Percentiles rank a stretch among this genome's conserved stretches.
Evolutionary conservation across 1,140 invertebrate species (phyloP).

Genomic region (Teleogryllus occipitalis): DNA sequence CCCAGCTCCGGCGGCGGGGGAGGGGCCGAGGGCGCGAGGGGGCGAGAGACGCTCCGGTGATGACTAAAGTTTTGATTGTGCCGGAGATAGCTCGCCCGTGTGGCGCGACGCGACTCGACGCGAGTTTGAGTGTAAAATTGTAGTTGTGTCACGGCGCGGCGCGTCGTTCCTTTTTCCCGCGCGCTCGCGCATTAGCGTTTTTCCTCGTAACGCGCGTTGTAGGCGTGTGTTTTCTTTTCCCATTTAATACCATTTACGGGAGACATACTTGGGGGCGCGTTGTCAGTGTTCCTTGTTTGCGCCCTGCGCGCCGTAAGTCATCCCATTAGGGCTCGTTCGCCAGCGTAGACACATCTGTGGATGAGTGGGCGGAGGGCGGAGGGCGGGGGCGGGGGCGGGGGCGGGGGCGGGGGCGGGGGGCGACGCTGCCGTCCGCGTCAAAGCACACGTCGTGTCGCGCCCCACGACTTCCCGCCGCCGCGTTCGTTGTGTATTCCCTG

Average conservation of each 20-base stretch:
- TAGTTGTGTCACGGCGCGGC: neutral
- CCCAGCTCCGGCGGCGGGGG: too few species aligned
- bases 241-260: neutral
- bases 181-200: neutral
- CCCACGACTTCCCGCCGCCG: too few species aligned
- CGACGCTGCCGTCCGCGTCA: too few species aligned
- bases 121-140: neutral
- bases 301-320: neutral
- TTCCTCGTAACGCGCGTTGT: neutral
- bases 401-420: too few species aligned
- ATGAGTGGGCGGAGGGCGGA: too few species aligned
- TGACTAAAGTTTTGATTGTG: neutral
- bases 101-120: neutral
- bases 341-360: neutral
- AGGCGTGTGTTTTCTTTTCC: neutral
- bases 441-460: too few species aligned
- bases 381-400: too few species aligned
- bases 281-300: neutral
- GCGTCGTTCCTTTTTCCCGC: neutral
- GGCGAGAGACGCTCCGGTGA: neutral
- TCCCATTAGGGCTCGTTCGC: neutral
- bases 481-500: too few species aligned
- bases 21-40: neutral
- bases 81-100: neutral
- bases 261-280: neutral